phyloP scores from a whole-genome alignment of 2,797 vertebrate genomes.

The Crocidura indochinensis region DNA sequence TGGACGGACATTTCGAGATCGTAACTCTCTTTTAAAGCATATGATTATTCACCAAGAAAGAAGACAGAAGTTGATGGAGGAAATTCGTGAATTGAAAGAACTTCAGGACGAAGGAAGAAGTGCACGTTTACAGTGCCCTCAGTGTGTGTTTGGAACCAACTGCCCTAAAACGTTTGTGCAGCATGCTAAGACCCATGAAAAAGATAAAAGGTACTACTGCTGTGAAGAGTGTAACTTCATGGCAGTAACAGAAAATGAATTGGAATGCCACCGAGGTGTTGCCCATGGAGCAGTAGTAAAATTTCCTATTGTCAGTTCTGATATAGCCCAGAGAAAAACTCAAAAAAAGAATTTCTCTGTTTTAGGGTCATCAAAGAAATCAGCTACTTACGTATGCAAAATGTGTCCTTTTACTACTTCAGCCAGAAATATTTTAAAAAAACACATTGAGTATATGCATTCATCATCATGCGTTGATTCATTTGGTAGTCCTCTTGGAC shows the following conservation, averaged over 20 bases:
- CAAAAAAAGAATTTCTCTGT: slow-evolving; percentile 89
- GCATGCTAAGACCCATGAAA: slow-evolving; percentile 94
- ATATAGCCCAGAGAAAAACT: slow-evolving; percentile 89
- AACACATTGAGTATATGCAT: slow-evolving; percentile 94
- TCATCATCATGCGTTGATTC: slow-evolving; percentile 90
- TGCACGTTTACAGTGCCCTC: slow-evolving; percentile 92
- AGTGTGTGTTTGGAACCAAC: slow-evolving; percentile 93
- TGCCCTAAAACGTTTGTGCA: slow-evolving; percentile 95
- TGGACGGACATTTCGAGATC: slow-evolving; percentile 96
- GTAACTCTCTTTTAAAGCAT: slow-evolving; percentile 95
- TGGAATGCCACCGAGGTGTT: slow-evolving; percentile 93
- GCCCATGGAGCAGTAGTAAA: slow-evolving; percentile 93
- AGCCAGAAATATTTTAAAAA: slow-evolving; percentile 93
- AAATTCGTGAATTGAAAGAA: slow-evolving; percentile 95
- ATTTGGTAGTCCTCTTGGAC: slow-evolving; percentile 89
- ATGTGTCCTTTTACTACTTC: slow-evolving; percentile 92
- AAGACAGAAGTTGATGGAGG: slow-evolving; percentile 94
- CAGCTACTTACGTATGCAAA: slow-evolving; percentile 90
- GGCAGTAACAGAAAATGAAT: slow-evolving; percentile 93
- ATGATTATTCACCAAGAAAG: slow-evolving; percentile 97
- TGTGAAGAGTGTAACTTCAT: slow-evolving; percentile 95
- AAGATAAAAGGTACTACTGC: slow-evolving; percentile 94
- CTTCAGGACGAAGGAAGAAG: slow-evolving; percentile 92
- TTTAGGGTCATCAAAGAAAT: slow-evolving; percentile 90
- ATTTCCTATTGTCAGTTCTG: slow-evolving; percentile 88